Percentiles rank a stretch among this genome's conserved stretches.
These are phyloP conservation scores for Dendrocincla fuliginosa DNA, from an alignment of 2,797 vertebrate species.

Conservation along the genomic window DNA sequence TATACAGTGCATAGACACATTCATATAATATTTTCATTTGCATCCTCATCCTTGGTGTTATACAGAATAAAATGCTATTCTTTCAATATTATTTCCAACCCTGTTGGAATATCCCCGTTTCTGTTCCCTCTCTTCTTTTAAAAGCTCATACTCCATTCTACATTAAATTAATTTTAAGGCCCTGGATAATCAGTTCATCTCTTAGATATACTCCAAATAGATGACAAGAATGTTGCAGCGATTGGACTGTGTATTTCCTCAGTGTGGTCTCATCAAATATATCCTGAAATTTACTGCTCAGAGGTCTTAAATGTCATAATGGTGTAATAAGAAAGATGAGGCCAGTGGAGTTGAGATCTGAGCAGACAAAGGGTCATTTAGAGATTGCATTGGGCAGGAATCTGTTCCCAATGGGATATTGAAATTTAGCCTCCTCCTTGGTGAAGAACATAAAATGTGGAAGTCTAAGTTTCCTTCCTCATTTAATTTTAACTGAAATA, in stretches of 20 bases:
- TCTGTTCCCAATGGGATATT: not conserved
- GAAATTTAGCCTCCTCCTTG: not conserved
- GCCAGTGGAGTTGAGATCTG: not conserved
- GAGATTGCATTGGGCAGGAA: not conserved
- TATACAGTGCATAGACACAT: not conserved
- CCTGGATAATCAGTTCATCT: not conserved
- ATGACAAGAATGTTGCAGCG: not conserved
- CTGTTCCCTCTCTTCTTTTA: not conserved
- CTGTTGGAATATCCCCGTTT: not conserved
- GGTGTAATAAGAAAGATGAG: not conserved
- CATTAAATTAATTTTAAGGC: not conserved
- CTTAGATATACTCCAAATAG: not conserved
- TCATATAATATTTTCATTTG: not conserved
- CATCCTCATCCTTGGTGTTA: not conserved
- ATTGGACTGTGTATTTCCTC: not conserved
- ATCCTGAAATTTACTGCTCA: not conserved
- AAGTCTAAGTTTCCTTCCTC: not conserved
- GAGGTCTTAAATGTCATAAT: not conserved
- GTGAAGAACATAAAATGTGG: fast-evolving
- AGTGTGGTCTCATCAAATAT: not conserved
- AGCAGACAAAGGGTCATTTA: not conserved
- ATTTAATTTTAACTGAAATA: not conserved
- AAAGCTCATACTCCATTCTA: not conserved
- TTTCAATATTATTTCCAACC: not conserved
- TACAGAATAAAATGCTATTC: not conserved